Evolutionary conservation across 2,797 vertebrate genomes (phyloP).

Genomic region (Petrocephalus schoutedeni): DNA sequence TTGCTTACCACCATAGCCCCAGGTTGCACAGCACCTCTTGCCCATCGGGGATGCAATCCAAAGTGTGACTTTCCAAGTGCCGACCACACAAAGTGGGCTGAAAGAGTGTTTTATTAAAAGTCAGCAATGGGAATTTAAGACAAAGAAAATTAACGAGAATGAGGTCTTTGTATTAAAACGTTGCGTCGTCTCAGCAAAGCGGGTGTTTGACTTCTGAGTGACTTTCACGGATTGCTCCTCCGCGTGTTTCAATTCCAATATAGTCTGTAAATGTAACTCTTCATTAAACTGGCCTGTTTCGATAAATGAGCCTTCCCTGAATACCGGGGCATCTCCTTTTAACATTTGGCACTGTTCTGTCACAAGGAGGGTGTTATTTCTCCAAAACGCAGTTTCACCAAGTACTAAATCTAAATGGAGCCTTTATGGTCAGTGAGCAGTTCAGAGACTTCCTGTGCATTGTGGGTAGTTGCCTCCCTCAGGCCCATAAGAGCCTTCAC

Average conservation of each 20-base stretch:
- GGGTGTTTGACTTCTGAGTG: neutral
- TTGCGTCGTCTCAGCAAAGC: neutral
- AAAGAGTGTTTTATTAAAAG: neutral
- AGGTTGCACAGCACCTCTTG: neutral
- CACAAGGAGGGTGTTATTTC: neutral
- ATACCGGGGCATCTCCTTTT: neutral
- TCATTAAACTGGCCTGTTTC: neutral
- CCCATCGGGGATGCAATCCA: neutral
- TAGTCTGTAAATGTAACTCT: neutral
- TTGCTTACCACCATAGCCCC: neutral
- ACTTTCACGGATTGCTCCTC: neutral
- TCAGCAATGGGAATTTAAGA: neutral
- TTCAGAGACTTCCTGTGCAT: neutral
- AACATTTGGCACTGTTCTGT: neutral
- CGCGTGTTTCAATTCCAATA: neutral
- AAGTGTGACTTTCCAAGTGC: neutral
- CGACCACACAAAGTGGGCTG: neutral
- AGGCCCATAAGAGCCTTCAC: too few species aligned
- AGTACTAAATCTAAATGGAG: neutral
- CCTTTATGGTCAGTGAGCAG: neutral
- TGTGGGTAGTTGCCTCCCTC: neutral
- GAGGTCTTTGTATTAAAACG: neutral
- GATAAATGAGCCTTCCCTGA: neutral
- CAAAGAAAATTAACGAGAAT: neutral
- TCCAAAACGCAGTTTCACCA: neutral